Evolutionary conservation across 2,888 invertebrate species (phyloP), one percentile per base, ranked within the genome.

Genomic region (Drosophila mettleri): DNA sequence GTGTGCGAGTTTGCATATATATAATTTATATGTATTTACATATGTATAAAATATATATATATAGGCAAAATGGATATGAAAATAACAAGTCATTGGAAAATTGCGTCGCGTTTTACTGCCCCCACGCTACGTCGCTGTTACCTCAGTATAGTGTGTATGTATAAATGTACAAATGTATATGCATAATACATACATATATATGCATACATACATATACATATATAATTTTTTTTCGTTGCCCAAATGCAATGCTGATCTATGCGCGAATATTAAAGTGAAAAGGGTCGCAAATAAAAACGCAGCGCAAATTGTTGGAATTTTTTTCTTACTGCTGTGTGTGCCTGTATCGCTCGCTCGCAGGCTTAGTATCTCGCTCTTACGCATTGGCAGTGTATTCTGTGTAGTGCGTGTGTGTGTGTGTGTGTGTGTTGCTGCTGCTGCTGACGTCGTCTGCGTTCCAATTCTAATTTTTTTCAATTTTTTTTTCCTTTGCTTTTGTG

Each of bases 391-490:
- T 46, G 39, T 59, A 43, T 67, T 53, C 54, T 43, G 65, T 49
- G 69, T 45, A 48, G 58, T 64, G 60, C 46, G 24, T 69, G 64
- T 69, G 64, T 60, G 46, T 65, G 54, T 60, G 57, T 64, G 36
- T 62, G 53, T 69, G n/a, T 68, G 53, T 61, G 63, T 52, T 51
- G 53, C 41, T 49, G 74, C 31, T 49, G 74, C 58, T 60, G 78
- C 51, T 69, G 74, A 62, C 74, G 74, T 69, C 59, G 74, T 64
- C 71, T 77, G 80, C 76, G 77, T 65, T 77, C 80, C 71, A 79
- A 76, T 77, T 77, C 77, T 75, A 76, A 74, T 67, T 74, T 69
- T 58, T 31, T 48, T 31, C 10, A 46, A 29, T 69, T 62, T 61
- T 59, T 59, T 65, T 61, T 58, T 63, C 36, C 52, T 69, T 66